A percentile compares a stretch with the other conserved stretches of the same genome.
Conservation (phyloP, 2,797 vertebrate genomes). For the Typhlichthys eigenmanni region DNA sequence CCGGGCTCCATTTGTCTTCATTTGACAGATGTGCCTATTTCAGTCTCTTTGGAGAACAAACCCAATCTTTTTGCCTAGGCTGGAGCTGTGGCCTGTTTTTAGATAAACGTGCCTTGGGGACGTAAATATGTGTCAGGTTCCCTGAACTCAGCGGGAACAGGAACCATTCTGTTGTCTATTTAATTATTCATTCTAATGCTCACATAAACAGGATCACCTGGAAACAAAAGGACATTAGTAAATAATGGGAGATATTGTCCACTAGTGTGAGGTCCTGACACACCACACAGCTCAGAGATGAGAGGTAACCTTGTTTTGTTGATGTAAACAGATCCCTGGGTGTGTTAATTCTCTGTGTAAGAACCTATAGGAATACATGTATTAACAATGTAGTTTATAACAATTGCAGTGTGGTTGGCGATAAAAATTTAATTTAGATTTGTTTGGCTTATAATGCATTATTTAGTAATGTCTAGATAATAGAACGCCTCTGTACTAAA, state of each 20-base stretch:
- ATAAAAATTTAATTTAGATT: no score
- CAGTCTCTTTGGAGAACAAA: background rate
- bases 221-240: background rate
- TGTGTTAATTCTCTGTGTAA: conserved; percentile 14
- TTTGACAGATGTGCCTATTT: conserved; percentile 19
- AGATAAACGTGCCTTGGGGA: background rate
- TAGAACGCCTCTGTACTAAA: no score
- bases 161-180: background rate
- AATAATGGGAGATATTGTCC: conserved; percentile 3
- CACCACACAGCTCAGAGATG: background rate
- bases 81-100: background rate
- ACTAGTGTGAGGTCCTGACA: background rate
- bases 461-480: no score
- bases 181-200: background rate
- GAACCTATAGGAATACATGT: no score
- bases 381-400: no score
- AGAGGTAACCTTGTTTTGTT: conserved; percentile 11
- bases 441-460: no score
- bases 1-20: conserved; percentile 35
- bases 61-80: background rate
- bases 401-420: no score
- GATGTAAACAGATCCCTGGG: conserved; percentile 9
- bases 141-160: background rate
- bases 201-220: background rate
- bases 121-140: background rate